Percentiles rank a stretch among this genome's conserved stretches.
Conservation (phyloP, 2,113 vertebrate species). For the Platysternon megacephalum region DNA sequence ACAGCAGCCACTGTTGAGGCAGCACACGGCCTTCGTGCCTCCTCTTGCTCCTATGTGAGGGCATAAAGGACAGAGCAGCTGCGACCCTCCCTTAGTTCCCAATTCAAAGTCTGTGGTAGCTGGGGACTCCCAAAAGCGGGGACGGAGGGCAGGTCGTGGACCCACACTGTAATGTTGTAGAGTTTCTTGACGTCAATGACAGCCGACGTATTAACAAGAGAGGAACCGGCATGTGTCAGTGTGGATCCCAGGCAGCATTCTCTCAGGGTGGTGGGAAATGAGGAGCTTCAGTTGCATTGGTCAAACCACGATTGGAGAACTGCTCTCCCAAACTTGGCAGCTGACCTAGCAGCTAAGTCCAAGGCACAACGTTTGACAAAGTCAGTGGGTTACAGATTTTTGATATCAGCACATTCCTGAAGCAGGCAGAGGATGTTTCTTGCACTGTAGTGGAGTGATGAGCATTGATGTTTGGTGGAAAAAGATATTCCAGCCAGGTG, state of each 20-base stretch:
- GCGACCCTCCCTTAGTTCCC: background rate
- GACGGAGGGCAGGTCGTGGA: background rate
- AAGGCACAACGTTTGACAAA: background rate
- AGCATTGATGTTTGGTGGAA: background rate
- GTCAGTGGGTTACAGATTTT: background rate
- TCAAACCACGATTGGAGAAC: background rate
- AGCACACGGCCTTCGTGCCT: too few species aligned
- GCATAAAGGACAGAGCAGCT: background rate
- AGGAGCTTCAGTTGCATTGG: background rate
- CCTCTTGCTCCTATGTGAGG: background rate
- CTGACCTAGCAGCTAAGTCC: background rate
- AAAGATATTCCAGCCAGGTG: background rate
- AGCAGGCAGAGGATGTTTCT: background rate
- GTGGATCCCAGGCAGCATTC: background rate
- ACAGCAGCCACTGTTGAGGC: too few species aligned
- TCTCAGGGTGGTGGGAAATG: too few species aligned
- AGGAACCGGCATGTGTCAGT: too few species aligned
- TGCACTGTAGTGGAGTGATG: background rate
- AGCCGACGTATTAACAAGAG: too few species aligned
- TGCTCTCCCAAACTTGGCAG: background rate
- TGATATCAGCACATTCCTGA: background rate
- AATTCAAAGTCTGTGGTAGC: background rate
- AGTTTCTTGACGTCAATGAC: too few species aligned
- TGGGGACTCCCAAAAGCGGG: background rate
- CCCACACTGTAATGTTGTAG: too few species aligned